Percentiles rank a stretch among this genome's conserved stretches.
Conservation (phyloP, 2,888 invertebrate species). For the Rhogogaster chlorosoma region DNA sequence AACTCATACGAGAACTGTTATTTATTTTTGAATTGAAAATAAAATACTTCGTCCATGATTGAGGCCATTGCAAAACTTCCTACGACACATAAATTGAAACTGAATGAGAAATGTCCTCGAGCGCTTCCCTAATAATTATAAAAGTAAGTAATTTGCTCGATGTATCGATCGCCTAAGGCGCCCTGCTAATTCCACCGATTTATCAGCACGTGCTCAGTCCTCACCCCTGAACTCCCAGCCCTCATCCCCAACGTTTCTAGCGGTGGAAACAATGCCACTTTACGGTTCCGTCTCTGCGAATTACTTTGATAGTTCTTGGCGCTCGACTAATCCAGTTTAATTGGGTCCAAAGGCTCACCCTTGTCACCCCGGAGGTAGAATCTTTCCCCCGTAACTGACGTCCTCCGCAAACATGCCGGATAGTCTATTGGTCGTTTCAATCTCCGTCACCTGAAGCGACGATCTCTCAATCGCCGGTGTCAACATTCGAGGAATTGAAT, state of each 20-base stretch:
- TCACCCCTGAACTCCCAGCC: not conserved
- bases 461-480: constrained; percentile 27
- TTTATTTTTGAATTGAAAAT: not conserved
- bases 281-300: constrained; percentile 40
- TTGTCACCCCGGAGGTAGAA: constrained; percentile 11
- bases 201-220: constrained; percentile 26
- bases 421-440: constrained; percentile 42
- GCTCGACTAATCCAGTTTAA: constrained; percentile 44
- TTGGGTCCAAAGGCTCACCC: constrained; percentile 47
- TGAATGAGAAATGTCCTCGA: not conserved
- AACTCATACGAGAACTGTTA: not conserved
- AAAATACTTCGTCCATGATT: not conserved
- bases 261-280: constrained; percentile 45
- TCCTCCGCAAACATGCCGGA: constrained; percentile 25
- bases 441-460: constrained; percentile 20
- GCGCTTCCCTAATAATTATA: not conserved
- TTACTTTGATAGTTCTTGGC: constrained; percentile 47
- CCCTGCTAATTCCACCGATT: constrained; percentile 17
- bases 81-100: not conserved
- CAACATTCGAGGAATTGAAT: not conserved
- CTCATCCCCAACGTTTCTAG: not conserved
- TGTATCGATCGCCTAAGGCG: constrained; percentile 9
- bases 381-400: constrained; percentile 5
- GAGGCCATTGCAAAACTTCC: too few relatives aligned
- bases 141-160: constrained; percentile 9